These are phyloP conservation scores for Julus scanicus DNA, from an alignment of 2,888 invertebrate species.

Conservation along the genomic window DNA sequence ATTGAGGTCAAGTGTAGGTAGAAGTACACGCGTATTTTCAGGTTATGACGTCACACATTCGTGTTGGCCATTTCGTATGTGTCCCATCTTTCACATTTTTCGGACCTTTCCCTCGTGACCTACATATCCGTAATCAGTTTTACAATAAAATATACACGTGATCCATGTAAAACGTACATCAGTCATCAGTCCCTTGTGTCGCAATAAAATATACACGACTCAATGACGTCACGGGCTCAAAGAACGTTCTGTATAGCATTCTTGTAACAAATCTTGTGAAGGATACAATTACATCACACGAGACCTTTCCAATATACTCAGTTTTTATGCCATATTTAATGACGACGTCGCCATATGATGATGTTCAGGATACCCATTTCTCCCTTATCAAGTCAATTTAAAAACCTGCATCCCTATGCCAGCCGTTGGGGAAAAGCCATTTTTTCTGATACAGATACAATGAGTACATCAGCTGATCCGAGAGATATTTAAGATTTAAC, in stretches of 20 bases:
- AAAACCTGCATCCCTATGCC: neutral
- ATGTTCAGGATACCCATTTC: neutral
- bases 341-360: neutral
- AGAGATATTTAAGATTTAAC: slow-evolving; percentile 30
- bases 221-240: neutral
- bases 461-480: neutral
- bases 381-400: neutral
- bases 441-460: neutral
- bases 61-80: too few species aligned
- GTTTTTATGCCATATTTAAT: neutral
- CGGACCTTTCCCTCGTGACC: too few species aligned
- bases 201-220: neutral
- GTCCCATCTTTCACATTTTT: too few species aligned
- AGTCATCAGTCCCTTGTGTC: neutral
- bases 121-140: neutral
- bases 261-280: too few species aligned
- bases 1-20: neutral
- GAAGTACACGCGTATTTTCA: neutral
- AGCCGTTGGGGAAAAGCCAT: neutral
- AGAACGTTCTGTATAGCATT: too few species aligned
- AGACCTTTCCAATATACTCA: neutral
- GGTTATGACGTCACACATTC: too few species aligned
- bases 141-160: too few species aligned
- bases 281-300: neutral
- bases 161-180: neutral